phyloP scores from a whole-genome alignment of 2,797 vertebrate species.

The Pyrocephalus nanus region DNA sequence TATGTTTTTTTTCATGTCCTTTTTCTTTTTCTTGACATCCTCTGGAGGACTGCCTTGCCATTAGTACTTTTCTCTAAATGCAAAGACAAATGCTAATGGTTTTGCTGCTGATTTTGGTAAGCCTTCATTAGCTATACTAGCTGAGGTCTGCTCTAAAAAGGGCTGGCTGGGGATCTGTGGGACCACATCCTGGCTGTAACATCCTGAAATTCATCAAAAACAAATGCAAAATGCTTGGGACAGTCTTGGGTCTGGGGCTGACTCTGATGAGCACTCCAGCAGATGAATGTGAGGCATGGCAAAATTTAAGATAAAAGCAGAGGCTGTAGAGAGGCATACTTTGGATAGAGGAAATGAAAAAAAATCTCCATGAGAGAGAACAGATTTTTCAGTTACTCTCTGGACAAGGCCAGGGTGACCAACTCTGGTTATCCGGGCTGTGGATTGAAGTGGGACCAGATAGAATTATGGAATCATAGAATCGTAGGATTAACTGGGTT shows the following conservation, averaged over 20 bases:
- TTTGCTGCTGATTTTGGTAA: background rate
- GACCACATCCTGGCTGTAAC: background rate
- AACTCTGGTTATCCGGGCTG: background rate
- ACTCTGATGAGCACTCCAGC: background rate
- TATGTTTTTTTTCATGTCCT: background rate
- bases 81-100: background rate
- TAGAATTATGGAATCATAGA: no score
- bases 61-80: background rate
- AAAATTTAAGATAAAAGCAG: background rate
- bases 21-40: background rate
- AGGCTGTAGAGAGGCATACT: background rate
- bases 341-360: background rate
- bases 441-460: background rate
- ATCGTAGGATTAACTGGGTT: no score
- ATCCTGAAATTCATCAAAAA: background rate
- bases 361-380: background rate
- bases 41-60: background rate
- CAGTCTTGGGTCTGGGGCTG: background rate
- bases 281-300: background rate
- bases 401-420: background rate
- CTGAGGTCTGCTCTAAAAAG: background rate
- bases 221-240: background rate
- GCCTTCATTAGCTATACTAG: background rate
- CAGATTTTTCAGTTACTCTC: background rate
- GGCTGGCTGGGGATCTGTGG: background rate